Base-by-base conservation (phyloP, 2,113 vertebrate species). In the Onychostoma macrolepis region DNA sequence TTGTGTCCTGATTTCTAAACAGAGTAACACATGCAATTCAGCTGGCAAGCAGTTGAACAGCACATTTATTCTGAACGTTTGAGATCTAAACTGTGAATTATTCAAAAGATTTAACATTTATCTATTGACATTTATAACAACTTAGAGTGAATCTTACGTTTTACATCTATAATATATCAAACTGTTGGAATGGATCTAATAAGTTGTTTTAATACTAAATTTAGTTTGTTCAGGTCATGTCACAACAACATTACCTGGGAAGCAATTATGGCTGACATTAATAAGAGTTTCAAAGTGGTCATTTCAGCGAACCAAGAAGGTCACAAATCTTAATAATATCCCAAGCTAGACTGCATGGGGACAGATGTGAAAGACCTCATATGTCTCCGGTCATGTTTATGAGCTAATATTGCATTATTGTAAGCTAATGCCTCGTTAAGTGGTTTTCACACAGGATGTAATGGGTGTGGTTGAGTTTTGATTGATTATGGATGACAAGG, bases 341-440 rank as follows among this genome's bases (percentile, higher is more conserved):
- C 86, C 79, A 81, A 80, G 90, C 90, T 92, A 92, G 92, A 93
- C 92, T 89, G 75, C 88, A 76, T 81, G 91, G 90, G 91, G 93
- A 91, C 92, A 86, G 80, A 84, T 91, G 80, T 90, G 92, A 94
- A 92, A 89, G 91, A 92, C 91, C 91, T 91, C 88, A 94, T 95
- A 92, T 89, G 84, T 94, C 92, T 93, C 89, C 8, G 41, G 79
- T 85, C 65, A 72, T 87, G 89, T 86, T 61, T 81, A 78, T 81
- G 67, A 43, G 89, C 89, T 87, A 89, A 93, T 92, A 94, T 95
- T 94, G 92, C 91, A 94, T 95, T 95, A 95, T 58, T 1, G 26
- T 69, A 4, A 88, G 83, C 91, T 91, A 93, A 92, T 94, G 92
- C 91, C 86, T 90, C 75, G 43, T 88, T 90, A 92, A 93, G 92